A percentile compares a stretch with the other conserved stretches of the same genome.
phyloP scores from a whole-genome alignment of 35 echinoderm and acorn worm species.

The Strongylocentrotus purpuratus region DNA sequence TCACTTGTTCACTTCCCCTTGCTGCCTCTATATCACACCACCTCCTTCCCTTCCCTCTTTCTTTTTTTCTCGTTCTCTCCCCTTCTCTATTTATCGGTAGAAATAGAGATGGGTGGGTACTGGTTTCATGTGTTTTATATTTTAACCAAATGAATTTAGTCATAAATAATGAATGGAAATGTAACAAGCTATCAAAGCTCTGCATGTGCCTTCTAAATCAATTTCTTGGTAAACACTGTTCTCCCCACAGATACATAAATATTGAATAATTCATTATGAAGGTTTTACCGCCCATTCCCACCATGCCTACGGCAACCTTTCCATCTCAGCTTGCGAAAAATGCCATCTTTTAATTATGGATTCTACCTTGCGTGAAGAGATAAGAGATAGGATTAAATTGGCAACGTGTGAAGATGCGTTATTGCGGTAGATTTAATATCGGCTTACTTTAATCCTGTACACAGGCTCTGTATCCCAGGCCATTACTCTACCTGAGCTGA shows the following conservation, averaged over 20 bases:
- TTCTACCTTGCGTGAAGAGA: background rate
- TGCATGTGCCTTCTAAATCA: background rate
- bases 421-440: slow-evolving; percentile 6
- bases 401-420: background rate
- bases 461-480: background rate
- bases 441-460: slow-evolving; percentile 2
- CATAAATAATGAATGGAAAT: background rate
- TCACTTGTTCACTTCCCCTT: background rate
- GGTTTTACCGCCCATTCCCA: background rate
- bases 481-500: background rate
- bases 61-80: background rate
- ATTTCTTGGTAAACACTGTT: background rate
- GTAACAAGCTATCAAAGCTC: background rate
- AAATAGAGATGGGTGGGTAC: too few relatives aligned
- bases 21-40: too few relatives aligned
- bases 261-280: slow-evolving; percentile 10
- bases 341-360: slow-evolving; percentile 1
- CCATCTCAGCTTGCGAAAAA: background rate
- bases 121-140: background rate
- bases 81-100: background rate
- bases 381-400: background rate
- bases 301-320: background rate
- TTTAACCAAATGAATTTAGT: background rate
- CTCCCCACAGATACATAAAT: background rate
- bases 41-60: background rate